Evolutionary conservation across 1,140 invertebrate genomes (phyloP), one percentile per base, ranked within the genome.

Genomic region (Macrobrachium nipponense): DNA sequence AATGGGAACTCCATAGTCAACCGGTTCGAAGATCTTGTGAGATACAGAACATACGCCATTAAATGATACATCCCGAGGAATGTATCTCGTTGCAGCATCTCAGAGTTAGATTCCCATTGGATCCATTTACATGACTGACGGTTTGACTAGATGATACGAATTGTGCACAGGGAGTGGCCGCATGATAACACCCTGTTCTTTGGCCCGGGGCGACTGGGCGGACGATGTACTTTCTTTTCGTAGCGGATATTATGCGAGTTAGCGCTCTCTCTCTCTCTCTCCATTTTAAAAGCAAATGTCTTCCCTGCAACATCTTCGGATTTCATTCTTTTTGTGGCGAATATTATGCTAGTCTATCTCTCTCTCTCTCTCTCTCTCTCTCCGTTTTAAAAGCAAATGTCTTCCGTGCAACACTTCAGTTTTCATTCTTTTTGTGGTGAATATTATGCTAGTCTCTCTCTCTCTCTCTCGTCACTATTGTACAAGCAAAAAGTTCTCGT

Each of bases 371-470:
- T 27, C 17, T 23, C 68, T 72, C 44, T 72, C 68, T 43, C 20
- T 72, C 68, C 11, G 2, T 72, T 20, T 43, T 23, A 2, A 36
- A n/a, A n/a, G n/a, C n/a, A 15, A 23, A 11, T 12, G 6, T 5
- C n/a, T 36, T 36, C 2, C 36, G 20, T n/a, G 10, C 1, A 14
- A 23, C n/a, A 20, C n/a, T n/a, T 70, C 36, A 23, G 20, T 5
- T 70, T 1, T 70, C 11, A 5, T 12, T 36, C 66, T 36, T 70
- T 17, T n/a, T n/a, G 5, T n/a, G 12, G 11, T 10, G 12, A 23
- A 17, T 12, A 36, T 70, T 70, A 23, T 70, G 14, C n/a, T n/a
- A 20, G 12, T 72, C 68, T 72, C 68, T 72, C 68, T 72, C 68
- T 72, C 68, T 72, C 68, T 36, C 27, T 36, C 27, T 36, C 27